Conservation (phyloP, 2,797 vertebrate species). For the Philypnodon macrostomus region DNA sequence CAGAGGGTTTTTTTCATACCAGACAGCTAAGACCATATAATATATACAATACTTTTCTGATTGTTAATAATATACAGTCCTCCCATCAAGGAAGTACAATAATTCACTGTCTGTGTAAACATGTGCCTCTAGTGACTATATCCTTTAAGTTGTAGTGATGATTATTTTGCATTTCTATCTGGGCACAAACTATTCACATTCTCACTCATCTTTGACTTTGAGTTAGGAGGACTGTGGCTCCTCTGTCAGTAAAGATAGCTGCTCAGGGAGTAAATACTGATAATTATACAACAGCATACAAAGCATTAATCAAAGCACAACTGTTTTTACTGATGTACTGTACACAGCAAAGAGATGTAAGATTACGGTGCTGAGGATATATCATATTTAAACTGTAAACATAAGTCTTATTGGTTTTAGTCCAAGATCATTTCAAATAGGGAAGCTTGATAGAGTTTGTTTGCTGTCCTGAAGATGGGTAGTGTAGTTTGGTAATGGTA, state of each 20-base stretch:
- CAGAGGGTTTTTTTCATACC: no score
- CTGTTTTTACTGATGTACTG: constrained; percentile 35
- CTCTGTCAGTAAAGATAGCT: constrained; percentile 13
- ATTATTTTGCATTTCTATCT: constrained; percentile 15
- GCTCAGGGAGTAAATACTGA: constrained; percentile 42
- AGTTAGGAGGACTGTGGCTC: constrained; percentile 41
- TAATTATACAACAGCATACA: constrained; percentile 36
- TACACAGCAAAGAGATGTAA: constrained; percentile 25
- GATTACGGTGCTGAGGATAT: constrained; percentile 16
- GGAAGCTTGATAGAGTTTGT: no score
- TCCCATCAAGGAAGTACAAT: no score
- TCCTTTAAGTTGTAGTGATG: constrained; percentile 21
- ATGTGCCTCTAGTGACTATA: constrained; percentile 16
- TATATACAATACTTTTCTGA: no score
- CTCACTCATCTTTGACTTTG: constrained; percentile 53
- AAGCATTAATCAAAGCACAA: constrained; percentile 36
- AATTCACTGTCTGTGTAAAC: constrained; percentile 17
- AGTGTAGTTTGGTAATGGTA: no score
- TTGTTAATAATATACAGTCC: no score
- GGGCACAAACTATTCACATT: constrained; percentile 41
- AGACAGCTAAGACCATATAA: no score
- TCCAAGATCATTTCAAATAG: no score
- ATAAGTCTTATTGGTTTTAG: no score
- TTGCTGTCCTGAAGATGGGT: no score
- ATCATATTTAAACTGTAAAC: no score